These are phyloP conservation scores for Brachyalestes nurse DNA, from an alignment of 2,797 vertebrate species.

Conservation along the genomic window DNA sequence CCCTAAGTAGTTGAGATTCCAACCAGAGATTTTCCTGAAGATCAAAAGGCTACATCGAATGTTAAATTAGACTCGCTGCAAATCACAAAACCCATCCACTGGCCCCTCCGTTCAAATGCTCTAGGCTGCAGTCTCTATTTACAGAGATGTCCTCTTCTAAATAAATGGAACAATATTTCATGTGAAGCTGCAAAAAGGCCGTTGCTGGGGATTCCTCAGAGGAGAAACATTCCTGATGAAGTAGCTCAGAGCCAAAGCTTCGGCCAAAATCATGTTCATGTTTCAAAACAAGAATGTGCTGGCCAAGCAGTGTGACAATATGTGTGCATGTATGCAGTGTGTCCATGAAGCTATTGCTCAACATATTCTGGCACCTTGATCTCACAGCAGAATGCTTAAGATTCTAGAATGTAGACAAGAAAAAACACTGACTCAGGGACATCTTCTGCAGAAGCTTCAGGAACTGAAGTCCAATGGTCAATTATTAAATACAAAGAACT, in stretches of 20 bases:
- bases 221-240: conserved; percentile 59
- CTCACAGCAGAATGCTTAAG: conserved; percentile 13
- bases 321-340: conserved; percentile 28
- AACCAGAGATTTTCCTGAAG: background rate
- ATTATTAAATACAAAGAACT: background rate
- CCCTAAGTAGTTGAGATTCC: background rate
- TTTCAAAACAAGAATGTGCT: conserved; percentile 62
- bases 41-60: background rate
- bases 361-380: conserved; percentile 40
- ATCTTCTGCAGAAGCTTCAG: background rate
- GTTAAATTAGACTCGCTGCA: conserved; percentile 43
- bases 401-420: conserved; percentile 12
- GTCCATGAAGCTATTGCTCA: conserved; percentile 42
- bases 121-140: conserved; percentile 36
- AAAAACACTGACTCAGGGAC: conserved; percentile 2
- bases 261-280: conserved; percentile 56
- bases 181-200: conserved; percentile 41
- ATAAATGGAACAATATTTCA: conserved; percentile 61
- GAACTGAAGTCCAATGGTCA: background rate
- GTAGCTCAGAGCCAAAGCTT: conserved; percentile 51
- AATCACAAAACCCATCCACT: conserved; percentile 44
- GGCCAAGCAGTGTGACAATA: conserved; percentile 52
- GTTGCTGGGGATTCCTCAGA: conserved; percentile 52
- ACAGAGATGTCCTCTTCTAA: conserved; percentile 57
- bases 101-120: conserved; percentile 37